phyloP scores from a whole-genome alignment of 2,797 vertebrate genomes.

The Myotis planiceps region DNA sequence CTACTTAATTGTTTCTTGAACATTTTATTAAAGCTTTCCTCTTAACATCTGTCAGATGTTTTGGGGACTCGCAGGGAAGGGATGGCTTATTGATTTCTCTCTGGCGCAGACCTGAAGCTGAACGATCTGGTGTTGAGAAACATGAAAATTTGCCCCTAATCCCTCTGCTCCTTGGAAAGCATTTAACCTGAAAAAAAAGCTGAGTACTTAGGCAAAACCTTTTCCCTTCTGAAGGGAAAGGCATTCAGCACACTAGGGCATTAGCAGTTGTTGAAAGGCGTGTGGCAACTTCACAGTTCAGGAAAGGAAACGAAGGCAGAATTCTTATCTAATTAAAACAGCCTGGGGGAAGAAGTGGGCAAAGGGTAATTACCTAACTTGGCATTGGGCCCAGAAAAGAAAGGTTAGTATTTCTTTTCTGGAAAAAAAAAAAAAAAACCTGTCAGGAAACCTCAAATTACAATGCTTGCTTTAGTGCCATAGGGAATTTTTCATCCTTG shows the following conservation, averaged over 20 bases:
- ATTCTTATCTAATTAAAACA: conserved; percentile 74
- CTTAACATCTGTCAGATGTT: neutral
- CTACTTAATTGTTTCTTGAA: neutral
- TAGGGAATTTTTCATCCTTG: conserved; percentile 40
- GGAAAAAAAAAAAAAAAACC: neutral
- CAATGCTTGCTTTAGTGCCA: conserved; percentile 5
- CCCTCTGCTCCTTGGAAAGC: neutral
- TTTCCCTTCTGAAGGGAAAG: conserved; percentile 12
- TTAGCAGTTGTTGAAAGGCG: neutral
- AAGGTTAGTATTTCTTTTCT: conserved; percentile 44
- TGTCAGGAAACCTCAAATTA: conserved; percentile 66
- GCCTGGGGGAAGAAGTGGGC: conserved; percentile 38
- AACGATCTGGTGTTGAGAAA: neutral
- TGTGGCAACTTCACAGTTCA: conserved; percentile 24
- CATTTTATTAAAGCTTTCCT: neutral
- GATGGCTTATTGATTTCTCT: neutral
- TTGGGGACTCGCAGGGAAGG: neutral
- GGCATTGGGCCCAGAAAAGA: conserved; percentile 54
- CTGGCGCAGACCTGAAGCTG: neutral
- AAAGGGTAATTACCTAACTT: conserved; percentile 61
- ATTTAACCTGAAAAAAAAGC: neutral
- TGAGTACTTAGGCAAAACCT: neutral
- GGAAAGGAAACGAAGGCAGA: conserved; percentile 49
- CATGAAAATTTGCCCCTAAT: neutral
- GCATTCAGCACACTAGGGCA: neutral